Evolutionary conservation across 2,113 vertebrate species (phyloP), one percentile per base, ranked within the genome.

Genomic region (Forbesichthys agassizii): DNA sequence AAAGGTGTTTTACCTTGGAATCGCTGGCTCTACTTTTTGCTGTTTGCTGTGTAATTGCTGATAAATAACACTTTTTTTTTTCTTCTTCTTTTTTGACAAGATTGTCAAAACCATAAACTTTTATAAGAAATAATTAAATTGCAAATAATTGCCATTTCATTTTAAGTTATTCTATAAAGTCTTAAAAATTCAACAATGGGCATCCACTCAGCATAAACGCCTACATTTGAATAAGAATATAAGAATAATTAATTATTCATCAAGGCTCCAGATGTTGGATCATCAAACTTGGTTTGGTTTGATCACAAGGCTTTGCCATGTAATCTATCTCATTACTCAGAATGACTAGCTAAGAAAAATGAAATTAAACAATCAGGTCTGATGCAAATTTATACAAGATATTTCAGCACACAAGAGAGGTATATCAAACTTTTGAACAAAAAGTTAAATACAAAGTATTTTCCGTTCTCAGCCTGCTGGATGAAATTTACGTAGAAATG

Each of bases 401-500:
- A 12, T 63, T 14, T 42, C 36, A 42, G 36, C 36, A 42, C 36
- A 6, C 36, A 42, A 33, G 11, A 48, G 11, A 67, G 36, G 3
- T 42, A 42, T 8, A 42, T 55, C 61, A 68, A 36, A 53, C 51
- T 3, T 62, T 54, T 75, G 20, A 80, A 77, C 71, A 48, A 64
- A 51, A 68, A 63, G 56, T 55, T 49, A 6, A 48, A 68, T 42
- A 42, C 7, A 8, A 42, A 42, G 64, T 61, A 71, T 53, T 56
- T 60, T 47, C 12, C 33, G 0, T 57, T 71, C 81, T 75, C 77
- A 36, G 68, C 33, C 48, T n/a, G 11, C 60, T 78, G 55, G 57
- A 70, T 76, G 73, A 66, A 47, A 70, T 75, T 84, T 82, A 70
- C 79, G 84, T 84, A 81, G 75, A 86, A 87, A 86, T 75, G 71